A percentile compares a stretch with the other conserved stretches of the same genome.
Evolutionary conservation across 2,888 invertebrate genomes (phyloP).

Genomic region (Oxyscelio sp.): DNA sequence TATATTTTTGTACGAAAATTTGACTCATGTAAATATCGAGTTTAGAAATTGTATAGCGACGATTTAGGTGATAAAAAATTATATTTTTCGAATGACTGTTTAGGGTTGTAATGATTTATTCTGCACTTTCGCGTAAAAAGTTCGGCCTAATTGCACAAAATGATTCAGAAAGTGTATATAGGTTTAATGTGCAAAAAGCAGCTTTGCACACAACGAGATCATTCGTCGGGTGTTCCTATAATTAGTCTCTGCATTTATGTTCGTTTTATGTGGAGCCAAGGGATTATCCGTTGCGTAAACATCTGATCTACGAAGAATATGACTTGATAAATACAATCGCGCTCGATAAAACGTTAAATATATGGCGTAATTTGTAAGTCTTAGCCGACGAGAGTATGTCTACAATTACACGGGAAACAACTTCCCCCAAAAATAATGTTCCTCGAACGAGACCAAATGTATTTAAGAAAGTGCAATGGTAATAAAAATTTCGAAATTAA

Average conservation of each 20-base stretch:
- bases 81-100: constrained; percentile 3
- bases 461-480: constrained; percentile 86
- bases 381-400: constrained; percentile 36
- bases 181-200: constrained; percentile 31
- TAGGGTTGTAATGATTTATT: constrained; percentile 15
- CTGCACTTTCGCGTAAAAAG: constrained; percentile 25
- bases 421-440: constrained; percentile 83
- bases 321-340: constrained; percentile 35
- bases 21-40: constrained; percentile 19
- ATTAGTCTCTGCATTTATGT: constrained; percentile 53
- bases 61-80: constrained; percentile 19
- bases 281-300: constrained; percentile 49
- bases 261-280: constrained; percentile 29
- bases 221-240: constrained; percentile 44
- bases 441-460: constrained; percentile 86
- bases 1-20: constrained; percentile 37
- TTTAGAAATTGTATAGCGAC: neutral
- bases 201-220: constrained; percentile 7
- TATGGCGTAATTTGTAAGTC: constrained; percentile 44
- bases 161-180: constrained; percentile 17
- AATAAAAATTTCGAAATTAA: constrained; percentile 79
- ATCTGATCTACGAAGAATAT: constrained; percentile 31
- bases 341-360: constrained; percentile 41
- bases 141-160: neutral
- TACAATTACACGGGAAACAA: constrained; percentile 63